Evolutionary conservation across 2,113 vertebrate genomes (phyloP).

Genomic region (Hiodon tergisus): DNA sequence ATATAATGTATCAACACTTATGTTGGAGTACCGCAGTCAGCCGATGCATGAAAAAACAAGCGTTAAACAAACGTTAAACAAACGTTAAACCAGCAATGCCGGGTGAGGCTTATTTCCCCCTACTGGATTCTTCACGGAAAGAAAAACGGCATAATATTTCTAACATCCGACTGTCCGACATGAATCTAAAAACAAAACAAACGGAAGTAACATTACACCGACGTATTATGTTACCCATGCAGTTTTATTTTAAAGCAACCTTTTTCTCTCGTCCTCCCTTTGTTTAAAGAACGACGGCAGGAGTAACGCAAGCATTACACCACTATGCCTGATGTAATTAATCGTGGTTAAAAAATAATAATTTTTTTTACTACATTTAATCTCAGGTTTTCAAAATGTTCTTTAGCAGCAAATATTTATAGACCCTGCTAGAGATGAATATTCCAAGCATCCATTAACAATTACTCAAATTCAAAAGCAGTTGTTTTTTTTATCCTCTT

Average conservation of each 20-base stretch:
- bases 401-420: not conserved
- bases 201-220: constrained; percentile 15
- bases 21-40: constrained; percentile 28
- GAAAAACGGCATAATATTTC: constrained; percentile 1
- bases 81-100: constrained; percentile 10
- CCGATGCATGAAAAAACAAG: constrained; percentile 19
- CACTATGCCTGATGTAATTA: not conserved
- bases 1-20: constrained; percentile 30
- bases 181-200: constrained; percentile 11
- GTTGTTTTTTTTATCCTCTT: not conserved
- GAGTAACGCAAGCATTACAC: constrained; percentile 2
- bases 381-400: not conserved
- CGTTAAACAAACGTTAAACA: constrained; percentile 10
- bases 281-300: not conserved
- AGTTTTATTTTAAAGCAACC: not conserved
- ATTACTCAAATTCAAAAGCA: not conserved
- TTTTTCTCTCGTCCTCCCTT: not conserved
- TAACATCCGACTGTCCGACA: constrained; percentile 15
- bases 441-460: constrained; percentile 4
- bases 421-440: not conserved
- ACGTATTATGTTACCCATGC: constrained; percentile 12
- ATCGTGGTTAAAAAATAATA: not conserved
- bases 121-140: constrained; percentile 9
- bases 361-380: not conserved
- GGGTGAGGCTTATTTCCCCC: not conserved